Evolutionary conservation across 2,797 vertebrate genomes (phyloP).

Genomic region (Anniella stebbinsi): DNA sequence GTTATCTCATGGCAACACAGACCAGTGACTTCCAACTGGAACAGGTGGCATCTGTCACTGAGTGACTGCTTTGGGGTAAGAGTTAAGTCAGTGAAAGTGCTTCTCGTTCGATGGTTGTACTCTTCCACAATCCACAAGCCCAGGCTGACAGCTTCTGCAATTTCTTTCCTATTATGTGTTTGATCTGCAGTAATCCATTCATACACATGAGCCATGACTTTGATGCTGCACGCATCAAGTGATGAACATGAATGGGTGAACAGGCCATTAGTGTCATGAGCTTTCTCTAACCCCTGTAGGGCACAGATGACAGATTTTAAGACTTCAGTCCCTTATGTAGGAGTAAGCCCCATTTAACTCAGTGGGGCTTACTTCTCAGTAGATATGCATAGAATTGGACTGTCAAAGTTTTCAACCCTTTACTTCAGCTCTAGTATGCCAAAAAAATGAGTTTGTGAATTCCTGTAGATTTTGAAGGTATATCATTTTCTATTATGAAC

Average conservation of each 20-base stretch:
- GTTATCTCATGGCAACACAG: neutral
- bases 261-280: neutral
- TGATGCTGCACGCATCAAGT: neutral
- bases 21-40: neutral
- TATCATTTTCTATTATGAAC: neutral
- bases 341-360: too few relatives aligned
- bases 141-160: neutral
- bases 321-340: too few relatives aligned
- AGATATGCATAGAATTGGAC: too few relatives aligned
- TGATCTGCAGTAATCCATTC: neutral
- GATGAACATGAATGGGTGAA: too few relatives aligned
- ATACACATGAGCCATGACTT: neutral
- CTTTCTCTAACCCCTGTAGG: neutral
- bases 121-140: neutral
- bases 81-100: neutral
- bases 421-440: neutral
- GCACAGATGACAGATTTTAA: too few relatives aligned
- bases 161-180: neutral
- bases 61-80: neutral
- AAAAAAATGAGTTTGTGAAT: neutral
- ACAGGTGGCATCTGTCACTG: neutral
- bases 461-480: neutral
- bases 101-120: neutral
- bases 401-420: too few relatives aligned
- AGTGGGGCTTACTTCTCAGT: too few relatives aligned